phyloP scores from a whole-genome alignment of 2,113 vertebrate species.

The Gallinago jamesoni region DNA sequence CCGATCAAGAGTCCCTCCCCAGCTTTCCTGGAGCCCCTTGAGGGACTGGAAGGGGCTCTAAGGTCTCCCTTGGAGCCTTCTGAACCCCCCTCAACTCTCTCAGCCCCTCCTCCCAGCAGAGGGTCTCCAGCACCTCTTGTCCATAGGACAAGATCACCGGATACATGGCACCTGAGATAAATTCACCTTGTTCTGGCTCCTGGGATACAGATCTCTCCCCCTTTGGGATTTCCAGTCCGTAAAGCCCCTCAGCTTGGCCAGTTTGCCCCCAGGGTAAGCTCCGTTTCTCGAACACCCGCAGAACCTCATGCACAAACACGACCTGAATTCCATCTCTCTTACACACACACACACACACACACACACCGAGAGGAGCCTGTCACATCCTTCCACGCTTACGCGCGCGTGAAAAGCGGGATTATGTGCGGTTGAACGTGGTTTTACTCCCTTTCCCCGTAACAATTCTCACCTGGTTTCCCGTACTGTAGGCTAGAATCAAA shows the following conservation, averaged over 20 bases:
- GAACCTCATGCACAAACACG: background rate
- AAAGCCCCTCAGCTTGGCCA: no score
- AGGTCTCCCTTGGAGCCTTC: no score
- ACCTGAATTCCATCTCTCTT: background rate
- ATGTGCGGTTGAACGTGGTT: background rate
- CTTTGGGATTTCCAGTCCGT: background rate
- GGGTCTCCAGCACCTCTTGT: no score
- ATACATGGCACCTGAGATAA: no score
- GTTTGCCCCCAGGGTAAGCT: background rate
- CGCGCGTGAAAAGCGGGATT: background rate
- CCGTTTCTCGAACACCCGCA: background rate
- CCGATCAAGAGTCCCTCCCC: no score
- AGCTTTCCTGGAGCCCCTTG: no score
- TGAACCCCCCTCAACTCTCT: no score
- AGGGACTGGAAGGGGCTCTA: no score
- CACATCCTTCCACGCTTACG: background rate
- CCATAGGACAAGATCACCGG: no score
- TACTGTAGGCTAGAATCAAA: conserved; percentile 71
- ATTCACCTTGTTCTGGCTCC: background rate
- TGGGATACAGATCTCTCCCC: background rate
- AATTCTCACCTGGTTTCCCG: conserved; percentile 65
- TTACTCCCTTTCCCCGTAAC: fast-evolving
- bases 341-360: background rate
- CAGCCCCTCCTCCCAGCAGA: no score
- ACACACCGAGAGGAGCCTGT: fast-evolving